A percentile compares a stretch with the other conserved stretches of the same genome.
Evolutionary conservation across 1,140 invertebrate genomes (phyloP).

Genomic region (Chrysopa pallens): DNA sequence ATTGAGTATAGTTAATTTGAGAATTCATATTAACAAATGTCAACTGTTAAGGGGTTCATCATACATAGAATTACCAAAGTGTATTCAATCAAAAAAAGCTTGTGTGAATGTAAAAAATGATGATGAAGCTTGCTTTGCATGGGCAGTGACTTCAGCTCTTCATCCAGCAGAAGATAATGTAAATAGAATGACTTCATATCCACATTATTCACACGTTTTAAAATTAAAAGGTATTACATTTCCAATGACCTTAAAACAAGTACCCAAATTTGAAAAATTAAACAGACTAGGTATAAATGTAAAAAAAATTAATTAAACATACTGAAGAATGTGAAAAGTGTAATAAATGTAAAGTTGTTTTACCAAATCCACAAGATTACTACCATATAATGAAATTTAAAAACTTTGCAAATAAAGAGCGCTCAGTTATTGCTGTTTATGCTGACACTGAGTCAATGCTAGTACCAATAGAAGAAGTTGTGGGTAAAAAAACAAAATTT

Average conservation of each 20-base stretch:
- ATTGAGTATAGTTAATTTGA: too few relatives aligned
- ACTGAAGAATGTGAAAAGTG: slow-evolving; percentile 6
- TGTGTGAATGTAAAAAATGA: too few relatives aligned
- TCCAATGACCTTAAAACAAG: slow-evolving; percentile 8
- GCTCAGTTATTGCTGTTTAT: too few relatives aligned
- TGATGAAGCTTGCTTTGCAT: too few relatives aligned
- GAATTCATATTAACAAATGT: too few relatives aligned
- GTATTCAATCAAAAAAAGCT: too few relatives aligned
- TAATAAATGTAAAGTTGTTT: slow-evolving; percentile 1
- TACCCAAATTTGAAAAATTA: slow-evolving; percentile 11
- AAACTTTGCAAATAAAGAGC: neutral
- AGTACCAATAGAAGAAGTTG: too few relatives aligned
- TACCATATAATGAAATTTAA: neutral
- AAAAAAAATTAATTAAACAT: slow-evolving; percentile 10
- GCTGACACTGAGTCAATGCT: too few relatives aligned
- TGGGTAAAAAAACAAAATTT: too few relatives aligned
- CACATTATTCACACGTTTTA: slow-evolving; percentile 5
- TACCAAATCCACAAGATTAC: neutral
- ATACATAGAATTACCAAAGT: too few relatives aligned
- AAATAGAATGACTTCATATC: slow-evolving; percentile 9
- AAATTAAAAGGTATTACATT: slow-evolving; percentile 14
- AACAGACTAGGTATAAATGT: slow-evolving; percentile 10
- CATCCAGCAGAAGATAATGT: slow-evolving; percentile 6
- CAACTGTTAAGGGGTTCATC: too few relatives aligned
- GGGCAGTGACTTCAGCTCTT: slow-evolving; percentile 11